Conservation (phyloP, 2,113 vertebrate genomes). For the Phainopepla nitens region DNA sequence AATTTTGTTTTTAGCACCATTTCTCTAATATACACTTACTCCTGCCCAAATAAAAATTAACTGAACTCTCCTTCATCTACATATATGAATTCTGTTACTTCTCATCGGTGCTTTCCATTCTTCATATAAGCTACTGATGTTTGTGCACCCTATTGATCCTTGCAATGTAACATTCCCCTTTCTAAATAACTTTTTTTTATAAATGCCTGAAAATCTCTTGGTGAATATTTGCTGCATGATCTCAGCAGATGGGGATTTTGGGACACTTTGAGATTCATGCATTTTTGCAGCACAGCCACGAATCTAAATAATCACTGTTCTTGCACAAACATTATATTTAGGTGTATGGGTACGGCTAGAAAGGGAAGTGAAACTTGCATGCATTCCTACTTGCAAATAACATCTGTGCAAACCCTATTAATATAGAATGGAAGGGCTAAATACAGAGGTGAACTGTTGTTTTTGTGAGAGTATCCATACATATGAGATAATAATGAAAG, state of each 20-base stretch:
- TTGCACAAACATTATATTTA: neutral
- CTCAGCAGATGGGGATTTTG: neutral
- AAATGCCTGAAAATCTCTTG: neutral
- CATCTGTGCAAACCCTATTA: neutral
- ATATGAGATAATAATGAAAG: neutral
- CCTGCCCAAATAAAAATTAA: neutral
- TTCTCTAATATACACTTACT: neutral
- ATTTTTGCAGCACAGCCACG: neutral
- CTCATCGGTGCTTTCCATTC: neutral
- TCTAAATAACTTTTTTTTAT: neutral
- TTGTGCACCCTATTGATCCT: neutral
- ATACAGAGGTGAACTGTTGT: neutral
- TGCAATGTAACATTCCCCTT: neutral
- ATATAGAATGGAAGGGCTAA: neutral
- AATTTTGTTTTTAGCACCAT: neutral
- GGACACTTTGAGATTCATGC: neutral
- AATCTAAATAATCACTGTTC: neutral
- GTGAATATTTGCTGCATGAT: neutral
- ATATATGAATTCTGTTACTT: neutral
- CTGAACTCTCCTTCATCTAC: neutral
- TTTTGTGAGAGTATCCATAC: neutral
- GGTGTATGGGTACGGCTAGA: neutral
- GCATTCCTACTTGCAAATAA: neutral
- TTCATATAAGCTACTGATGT: neutral
- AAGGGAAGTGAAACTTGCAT: neutral